These are phyloP conservation scores for Pocillopora grandis DNA, from an alignment of 92 coral and sea anemone species.

Conservation along the genomic window DNA sequence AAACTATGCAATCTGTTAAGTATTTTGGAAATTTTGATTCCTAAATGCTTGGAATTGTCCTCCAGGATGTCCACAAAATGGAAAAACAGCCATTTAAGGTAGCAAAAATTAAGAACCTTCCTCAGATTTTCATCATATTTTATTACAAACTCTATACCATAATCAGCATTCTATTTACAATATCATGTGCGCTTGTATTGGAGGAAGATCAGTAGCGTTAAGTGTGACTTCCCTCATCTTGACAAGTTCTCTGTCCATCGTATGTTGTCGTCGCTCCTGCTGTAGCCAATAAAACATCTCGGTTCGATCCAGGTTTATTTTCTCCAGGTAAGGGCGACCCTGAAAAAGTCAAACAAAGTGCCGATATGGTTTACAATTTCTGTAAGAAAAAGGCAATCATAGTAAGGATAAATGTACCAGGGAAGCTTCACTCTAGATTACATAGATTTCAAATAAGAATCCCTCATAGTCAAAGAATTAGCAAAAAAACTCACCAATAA, in stretches of 20 bases:
- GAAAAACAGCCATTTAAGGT: background rate
- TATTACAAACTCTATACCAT: conserved; percentile 13
- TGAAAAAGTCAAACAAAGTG: background rate
- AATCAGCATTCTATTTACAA: conserved; percentile 46
- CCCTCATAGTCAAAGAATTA: too few species aligned
- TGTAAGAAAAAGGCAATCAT: background rate
- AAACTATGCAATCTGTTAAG: too few species aligned
- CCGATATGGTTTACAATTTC: background rate
- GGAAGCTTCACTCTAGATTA: too few species aligned
- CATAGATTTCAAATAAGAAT: too few species aligned
- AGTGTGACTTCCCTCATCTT: conserved; percentile 54
- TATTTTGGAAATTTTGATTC: background rate
- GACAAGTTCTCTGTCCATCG: conserved; percentile 66
- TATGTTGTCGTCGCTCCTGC: conserved; percentile 88
- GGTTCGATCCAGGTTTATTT: conserved; percentile 88
- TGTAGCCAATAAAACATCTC: conserved; percentile 99
- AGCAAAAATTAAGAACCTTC: background rate
- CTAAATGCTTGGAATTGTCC: background rate
- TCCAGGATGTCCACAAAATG: background rate
- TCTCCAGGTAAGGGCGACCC: conserved; percentile 96
- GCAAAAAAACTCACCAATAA: too few species aligned
- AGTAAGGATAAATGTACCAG: too few species aligned
- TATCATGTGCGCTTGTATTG: conserved; percentile 57
- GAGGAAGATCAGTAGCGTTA: conserved; percentile 58
- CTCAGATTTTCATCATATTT: background rate